Evolutionary conservation across 2,888 invertebrate species (phyloP), one percentile per base, ranked within the genome.

Genomic region (Fissipunctia ypsillon): DNA sequence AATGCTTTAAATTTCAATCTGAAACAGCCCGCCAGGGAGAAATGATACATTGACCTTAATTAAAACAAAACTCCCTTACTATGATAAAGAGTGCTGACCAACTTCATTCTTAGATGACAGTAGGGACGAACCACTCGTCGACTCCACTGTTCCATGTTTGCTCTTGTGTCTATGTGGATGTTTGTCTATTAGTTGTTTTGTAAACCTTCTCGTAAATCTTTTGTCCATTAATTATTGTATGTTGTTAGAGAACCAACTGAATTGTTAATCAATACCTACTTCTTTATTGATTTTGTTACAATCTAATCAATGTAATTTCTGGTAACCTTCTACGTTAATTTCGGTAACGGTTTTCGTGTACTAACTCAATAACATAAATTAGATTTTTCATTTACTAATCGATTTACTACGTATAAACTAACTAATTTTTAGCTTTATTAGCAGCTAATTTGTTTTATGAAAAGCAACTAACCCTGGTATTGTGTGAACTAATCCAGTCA

Each of bases 111-210:
- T 57, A 41, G 60, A 54, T 72, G 68, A 78, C 72, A n/a, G 19
- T 28, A 78, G 38, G 85, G 87, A 87, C 79, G 83, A 85, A 86
- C 85, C 88, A 88, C 88, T 90, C 89, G 88, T 88, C 90, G 87
- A 86, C 86, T 88, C 90, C 89, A 88, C 90, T 88, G 88, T 89
- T 90, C 77, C 84, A 88, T 91, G 90, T 91, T 84, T 81, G 88
- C 88, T 89, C 86, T 85, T 88, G 84, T 91, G 80, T 89, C 78
- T 83, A 69, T 83, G 81, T 88, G 76, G 81, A 78, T 88, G 88
- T 90, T 80, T 87, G 76, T 90, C 84, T 84, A 78, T 88, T 90
- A 84, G 89, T 88, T 87, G 85, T 89, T 76, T 85, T 82, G 84
- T 86, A 84, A 82, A 83, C 64, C 72, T 87, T 84, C 83, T 84